These are phyloP conservation scores for Chromobotia macracanthus DNA, from an alignment of 2,797 vertebrate species.

Conservation along the genomic window DNA sequence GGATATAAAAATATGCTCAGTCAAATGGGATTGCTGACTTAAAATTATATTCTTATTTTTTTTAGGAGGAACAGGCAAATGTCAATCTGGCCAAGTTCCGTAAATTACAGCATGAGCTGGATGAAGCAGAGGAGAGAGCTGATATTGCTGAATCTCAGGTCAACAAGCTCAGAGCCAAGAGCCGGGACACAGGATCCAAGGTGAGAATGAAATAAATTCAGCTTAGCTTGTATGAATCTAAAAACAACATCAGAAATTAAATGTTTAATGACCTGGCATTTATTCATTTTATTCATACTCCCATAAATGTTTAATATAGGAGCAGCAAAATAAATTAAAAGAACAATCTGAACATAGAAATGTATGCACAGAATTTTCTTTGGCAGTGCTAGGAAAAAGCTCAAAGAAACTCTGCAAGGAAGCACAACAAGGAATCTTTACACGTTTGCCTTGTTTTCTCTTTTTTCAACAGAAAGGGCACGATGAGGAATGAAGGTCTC, in stretches of 20 bases:
- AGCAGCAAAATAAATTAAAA: not conserved
- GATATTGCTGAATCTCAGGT: slow-evolving; percentile 82
- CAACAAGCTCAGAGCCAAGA: slow-evolving; percentile 79
- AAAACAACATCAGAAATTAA: not conserved
- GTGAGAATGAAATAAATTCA: slow-evolving; percentile 58
- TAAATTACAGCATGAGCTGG: slow-evolving; percentile 85
- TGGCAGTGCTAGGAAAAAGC: too few relatives aligned
- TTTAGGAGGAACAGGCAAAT: slow-evolving; percentile 84
- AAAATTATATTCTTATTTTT: not conserved
- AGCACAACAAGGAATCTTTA: not conserved
- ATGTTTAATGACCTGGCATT: not conserved
- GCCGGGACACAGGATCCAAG: slow-evolving; percentile 74
- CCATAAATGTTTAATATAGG: not conserved
- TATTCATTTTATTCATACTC: not conserved
- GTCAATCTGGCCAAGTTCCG: slow-evolving; percentile 84
- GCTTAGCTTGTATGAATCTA: not conserved
- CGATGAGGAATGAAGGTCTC: slow-evolving; percentile 59
- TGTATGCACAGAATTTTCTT: not conserved
- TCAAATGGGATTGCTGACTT: not conserved
- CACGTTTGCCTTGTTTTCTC: slow-evolving; percentile 42
- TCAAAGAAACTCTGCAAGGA: not conserved
- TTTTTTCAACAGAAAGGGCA: slow-evolving; percentile 57
- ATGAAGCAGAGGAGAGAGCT: slow-evolving; percentile 79
- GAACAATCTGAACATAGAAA: not conserved
- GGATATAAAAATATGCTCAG: not conserved